A percentile compares a stretch with the other conserved stretches of the same genome.
Evolutionary conservation across 2,113 vertebrate genomes (phyloP).

Genomic region (Corapipo altera): DNA sequence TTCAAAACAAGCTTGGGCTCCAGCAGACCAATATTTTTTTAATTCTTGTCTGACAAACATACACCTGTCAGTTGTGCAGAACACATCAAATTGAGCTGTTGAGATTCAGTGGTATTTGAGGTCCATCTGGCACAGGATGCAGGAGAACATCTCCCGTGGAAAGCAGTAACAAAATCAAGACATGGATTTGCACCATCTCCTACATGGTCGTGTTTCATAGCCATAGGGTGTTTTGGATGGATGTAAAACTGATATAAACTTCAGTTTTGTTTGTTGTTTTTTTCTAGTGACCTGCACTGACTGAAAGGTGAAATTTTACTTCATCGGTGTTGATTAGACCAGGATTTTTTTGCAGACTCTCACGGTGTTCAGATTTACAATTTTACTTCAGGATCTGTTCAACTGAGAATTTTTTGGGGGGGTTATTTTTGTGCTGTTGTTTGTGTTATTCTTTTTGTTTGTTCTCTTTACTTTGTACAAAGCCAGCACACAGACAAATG

Average conservation of each 20-base stretch:
- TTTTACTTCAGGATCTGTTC: background rate
- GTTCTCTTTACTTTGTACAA: background rate
- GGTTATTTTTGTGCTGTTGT: background rate
- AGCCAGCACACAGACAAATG: background rate
- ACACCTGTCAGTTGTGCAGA: background rate
- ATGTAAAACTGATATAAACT: background rate
- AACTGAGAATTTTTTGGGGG: background rate
- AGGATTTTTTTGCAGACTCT: background rate
- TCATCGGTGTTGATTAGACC: background rate
- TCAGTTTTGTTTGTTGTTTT: background rate
- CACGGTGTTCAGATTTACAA: background rate
- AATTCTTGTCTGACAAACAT: background rate
- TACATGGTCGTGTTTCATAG: accelerated
- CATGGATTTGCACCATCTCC: background rate
- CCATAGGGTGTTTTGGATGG: background rate
- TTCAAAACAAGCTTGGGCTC: background rate
- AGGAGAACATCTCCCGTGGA: background rate
- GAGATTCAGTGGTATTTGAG: background rate
- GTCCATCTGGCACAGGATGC: background rate
- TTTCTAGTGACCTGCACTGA: background rate
- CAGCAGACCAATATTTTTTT: background rate
- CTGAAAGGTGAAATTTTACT: background rate
- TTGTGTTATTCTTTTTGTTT: background rate
- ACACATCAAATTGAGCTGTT: background rate
- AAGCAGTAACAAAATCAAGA: background rate